Evolutionary conservation across 2,113 vertebrate genomes (phyloP).

Genomic region (Antigone vipio): DNA sequence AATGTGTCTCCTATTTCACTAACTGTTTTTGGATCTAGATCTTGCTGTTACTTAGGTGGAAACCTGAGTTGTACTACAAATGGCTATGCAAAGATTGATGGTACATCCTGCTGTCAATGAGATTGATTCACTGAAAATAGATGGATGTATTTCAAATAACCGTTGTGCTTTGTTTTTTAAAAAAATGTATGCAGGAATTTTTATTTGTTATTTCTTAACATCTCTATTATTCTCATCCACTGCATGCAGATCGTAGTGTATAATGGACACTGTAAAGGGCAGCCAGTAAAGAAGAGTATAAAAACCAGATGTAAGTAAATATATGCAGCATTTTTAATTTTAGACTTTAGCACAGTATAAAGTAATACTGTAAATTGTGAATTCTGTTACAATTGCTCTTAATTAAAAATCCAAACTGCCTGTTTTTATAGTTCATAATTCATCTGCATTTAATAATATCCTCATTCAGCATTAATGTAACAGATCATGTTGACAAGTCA

Average conservation of each 20-base stretch:
- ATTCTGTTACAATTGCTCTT: background rate
- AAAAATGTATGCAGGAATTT: background rate
- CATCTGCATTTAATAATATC: background rate
- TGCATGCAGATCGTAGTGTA: background rate
- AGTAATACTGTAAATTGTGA: background rate
- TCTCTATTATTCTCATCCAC: background rate
- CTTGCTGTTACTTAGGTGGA: background rate
- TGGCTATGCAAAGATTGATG: background rate
- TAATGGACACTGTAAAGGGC: accelerated
- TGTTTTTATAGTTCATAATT: background rate
- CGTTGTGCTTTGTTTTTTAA: background rate
- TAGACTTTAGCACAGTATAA: background rate
- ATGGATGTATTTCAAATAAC: background rate
- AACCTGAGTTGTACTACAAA: background rate
- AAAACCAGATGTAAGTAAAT: constrained; percentile 75
- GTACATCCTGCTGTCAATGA: background rate
- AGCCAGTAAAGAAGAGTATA: accelerated
- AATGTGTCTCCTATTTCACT: background rate
- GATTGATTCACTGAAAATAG: background rate
- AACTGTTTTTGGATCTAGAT: background rate
- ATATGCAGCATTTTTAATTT: background rate
- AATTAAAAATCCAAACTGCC: background rate
- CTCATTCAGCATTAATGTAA: background rate
- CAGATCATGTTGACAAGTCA: background rate
- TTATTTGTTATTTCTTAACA: background rate